Base-by-base conservation (phyloP, 1,140 invertebrate genomes). In the Linepithema humile region DNA sequence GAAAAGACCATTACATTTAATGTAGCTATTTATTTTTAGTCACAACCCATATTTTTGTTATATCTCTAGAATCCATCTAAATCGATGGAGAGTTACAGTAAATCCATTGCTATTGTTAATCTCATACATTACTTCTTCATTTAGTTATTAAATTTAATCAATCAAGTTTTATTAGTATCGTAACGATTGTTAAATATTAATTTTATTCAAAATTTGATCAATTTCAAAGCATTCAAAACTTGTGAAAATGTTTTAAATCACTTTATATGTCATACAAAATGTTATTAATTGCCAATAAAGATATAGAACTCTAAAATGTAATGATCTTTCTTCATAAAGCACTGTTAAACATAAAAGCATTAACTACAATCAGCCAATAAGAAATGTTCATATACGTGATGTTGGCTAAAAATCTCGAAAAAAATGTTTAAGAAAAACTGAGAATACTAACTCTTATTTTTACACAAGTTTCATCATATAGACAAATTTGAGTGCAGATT, bases 311-410 rank as follows among this genome's bases (percentile, higher is more conserved):
- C 3, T 67, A 55, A 84, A 87, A 90, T 91, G 87, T 89, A 92
- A 91, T 89, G 84, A 90, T 85, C 83, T 75, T 40, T 84, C 77
- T 60, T n/a, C 15, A 50, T 64, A 62, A 84, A 91, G 73, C 62
- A 87, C 77, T 88, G 53, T 83, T 53, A 85, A 86, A 88, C 83
- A 85, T 86, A n/a, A 59, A 91, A 90, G 88, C 90, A 83, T 88
- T 84, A 86, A 83, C 80, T 86, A 92, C 86, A 92, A 87, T 88
- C 91, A 91, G 91, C 89, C 91, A 92, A 90, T 78, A 69, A 78
- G 26, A 83, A 85, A 78, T 69, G 53, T 55, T 70, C 23, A 70
- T 55, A 32, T 78, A 43, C 12, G 32, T 29, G n/a, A 75, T 35
- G 6, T 69, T 2, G 23, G 48, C 23, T 35, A 80, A 80, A 69